phyloP scores from a whole-genome alignment of 30 jellyfish, hydroid and myxozoan genomes.

The Nemopilema nomurai region DNA sequence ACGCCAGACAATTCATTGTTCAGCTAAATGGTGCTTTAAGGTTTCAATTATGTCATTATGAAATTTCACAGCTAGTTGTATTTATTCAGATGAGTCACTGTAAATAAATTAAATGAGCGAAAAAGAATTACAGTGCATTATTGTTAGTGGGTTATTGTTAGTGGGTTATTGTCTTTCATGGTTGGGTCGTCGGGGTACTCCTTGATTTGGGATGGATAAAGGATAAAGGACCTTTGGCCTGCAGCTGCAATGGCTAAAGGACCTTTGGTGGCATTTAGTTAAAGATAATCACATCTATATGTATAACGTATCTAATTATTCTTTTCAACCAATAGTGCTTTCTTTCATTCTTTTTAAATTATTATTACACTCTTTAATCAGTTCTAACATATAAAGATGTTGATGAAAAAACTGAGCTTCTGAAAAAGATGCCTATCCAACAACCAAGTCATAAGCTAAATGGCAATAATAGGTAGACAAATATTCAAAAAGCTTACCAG shows the following conservation, averaged over 20 bases:
- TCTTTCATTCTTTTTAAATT: neutral
- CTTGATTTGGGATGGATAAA: no score
- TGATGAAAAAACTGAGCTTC: neutral
- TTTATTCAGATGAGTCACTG: no score
- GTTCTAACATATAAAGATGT: neutral
- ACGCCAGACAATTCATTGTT: no score
- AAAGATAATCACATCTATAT: neutral
- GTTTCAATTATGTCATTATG: no score
- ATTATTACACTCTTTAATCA: neutral
- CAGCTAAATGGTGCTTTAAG: no score
- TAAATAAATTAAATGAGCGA: no score
- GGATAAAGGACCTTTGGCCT: no score
- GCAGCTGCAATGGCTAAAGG: neutral
- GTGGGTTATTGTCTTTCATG: no score
- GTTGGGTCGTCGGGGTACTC: no score
- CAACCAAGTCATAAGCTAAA: neutral
- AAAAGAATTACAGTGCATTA: no score
- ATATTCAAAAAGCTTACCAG: constrained; percentile 14
- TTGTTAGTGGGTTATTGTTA: no score
- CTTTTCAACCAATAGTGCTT: neutral
- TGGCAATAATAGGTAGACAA: neutral
- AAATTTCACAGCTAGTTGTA: no score
- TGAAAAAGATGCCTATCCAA: neutral
- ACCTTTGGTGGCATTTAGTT: neutral
- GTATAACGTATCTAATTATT: neutral